phyloP scores from a whole-genome alignment of 2,888 invertebrate species.

The Crepidodera aurea region DNA sequence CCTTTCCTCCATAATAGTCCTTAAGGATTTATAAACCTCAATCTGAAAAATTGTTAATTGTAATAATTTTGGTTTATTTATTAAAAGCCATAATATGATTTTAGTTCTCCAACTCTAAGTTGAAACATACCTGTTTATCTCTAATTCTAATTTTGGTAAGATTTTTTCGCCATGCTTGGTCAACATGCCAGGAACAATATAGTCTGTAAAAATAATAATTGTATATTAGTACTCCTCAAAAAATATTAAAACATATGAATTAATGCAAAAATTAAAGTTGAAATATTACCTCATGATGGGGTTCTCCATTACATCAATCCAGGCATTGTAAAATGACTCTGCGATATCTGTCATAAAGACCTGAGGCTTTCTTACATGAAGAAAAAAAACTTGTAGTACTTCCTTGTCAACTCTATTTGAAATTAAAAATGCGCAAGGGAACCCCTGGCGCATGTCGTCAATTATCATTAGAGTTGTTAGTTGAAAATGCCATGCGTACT shows the following conservation, averaged over 20 bases:
- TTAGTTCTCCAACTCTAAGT: no score
- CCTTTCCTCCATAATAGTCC: background rate
- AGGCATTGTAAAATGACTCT: background rate
- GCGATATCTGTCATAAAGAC: constrained; percentile 2
- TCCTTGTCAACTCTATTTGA: constrained; percentile 38
- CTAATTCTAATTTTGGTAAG: background rate
- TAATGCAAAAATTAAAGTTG: background rate
- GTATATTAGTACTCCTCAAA: background rate
- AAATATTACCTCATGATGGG: no score
- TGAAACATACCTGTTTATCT: background rate
- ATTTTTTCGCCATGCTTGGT: background rate
- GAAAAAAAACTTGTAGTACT: constrained; percentile 15
- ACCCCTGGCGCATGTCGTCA: constrained; percentile 42
- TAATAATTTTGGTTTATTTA: background rate
- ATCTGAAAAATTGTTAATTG: no score
- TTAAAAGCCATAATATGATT: background rate
- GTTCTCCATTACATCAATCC: background rate
- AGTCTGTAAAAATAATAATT: background rate
- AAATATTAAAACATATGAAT: background rate
- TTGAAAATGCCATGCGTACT: constrained; percentile 45
- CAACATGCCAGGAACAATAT: background rate
- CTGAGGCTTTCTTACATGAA: background rate
- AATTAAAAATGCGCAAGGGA: constrained; percentile 41
- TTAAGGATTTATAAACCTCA: background rate
- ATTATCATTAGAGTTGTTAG: constrained; percentile 39